Evolutionary conservation across 2,113 vertebrate species (phyloP).

Genomic region (Cichladusa arquata): DNA sequence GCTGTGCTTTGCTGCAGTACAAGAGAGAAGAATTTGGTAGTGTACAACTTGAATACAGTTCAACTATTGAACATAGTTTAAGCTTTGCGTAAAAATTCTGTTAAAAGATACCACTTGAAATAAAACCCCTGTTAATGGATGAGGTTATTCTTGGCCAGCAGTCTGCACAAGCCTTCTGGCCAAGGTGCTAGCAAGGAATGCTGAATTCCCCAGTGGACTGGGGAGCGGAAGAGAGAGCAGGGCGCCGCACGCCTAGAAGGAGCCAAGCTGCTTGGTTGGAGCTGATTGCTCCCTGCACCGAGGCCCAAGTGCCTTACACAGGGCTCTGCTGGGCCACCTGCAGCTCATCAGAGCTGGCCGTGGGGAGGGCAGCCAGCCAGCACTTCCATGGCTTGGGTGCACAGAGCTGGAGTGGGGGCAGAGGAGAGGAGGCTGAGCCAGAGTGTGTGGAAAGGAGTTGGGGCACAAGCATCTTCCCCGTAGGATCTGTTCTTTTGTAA

Average conservation of each 20-base stretch:
- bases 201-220: not conserved
- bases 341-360: not conserved
- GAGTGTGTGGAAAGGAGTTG: not conserved
- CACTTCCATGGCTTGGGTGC: not conserved
- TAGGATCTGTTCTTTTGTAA: not conserved
- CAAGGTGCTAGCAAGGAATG: constrained; percentile 34
- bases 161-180: not conserved
- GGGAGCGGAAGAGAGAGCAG: not conserved
- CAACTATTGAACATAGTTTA: not conserved
- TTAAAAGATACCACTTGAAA: constrained; percentile 26
- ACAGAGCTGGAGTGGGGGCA: not conserved
- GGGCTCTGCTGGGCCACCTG: constrained; percentile 2
- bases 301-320: not conserved
- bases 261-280: not conserved
- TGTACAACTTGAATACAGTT: not conserved
- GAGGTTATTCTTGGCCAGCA: constrained; percentile 27
- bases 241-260: not conserved
- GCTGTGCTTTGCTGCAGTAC: not conserved
- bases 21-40: not conserved
- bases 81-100: constrained; percentile 11
- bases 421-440: not conserved
- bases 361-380: not conserved
- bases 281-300: not conserved
- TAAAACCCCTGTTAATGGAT: not conserved
- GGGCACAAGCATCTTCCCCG: not conserved